Base-by-base conservation (phyloP, 2,888 invertebrate species). In the Pachycephus smyrnensis region DNA sequence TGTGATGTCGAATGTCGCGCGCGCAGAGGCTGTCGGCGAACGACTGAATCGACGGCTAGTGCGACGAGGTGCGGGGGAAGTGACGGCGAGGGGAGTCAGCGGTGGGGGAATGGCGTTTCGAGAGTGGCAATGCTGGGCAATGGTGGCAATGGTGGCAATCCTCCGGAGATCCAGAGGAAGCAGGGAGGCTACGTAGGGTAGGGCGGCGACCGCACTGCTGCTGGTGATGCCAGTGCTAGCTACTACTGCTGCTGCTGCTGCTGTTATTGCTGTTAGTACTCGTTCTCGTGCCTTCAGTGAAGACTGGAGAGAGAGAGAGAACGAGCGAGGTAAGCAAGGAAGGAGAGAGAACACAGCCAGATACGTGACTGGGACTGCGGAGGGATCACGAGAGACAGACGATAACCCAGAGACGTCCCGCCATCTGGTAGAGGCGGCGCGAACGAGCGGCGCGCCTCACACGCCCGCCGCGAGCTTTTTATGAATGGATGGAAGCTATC, bases 401-500 rank as follows among this genome's bases (percentile, higher is more conserved):
- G 84, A 86, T 84, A 85, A 80, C 80, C 74, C 82, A 82, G 83
- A 83, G 82, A 82, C 82, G 83, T 85, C 79, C 83, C 87, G 91
- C 90, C 91, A 90, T 90, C 91, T 91, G 88, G 87, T 86, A 90
- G 87, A 86, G 74, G 85, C 84, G 83, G 85, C 85, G 84, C 79
- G 69, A 79, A 75, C 79, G 75, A 74, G 36, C 73, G 73, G 77
- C 79, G 80, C 82, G 88, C 86, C 83, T 86, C 87, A 86, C 84
- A 86, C 86, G 87, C 78, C 32, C 55, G 76, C 73, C 71, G 76
- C 32, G 74, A 75, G 89, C 91, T 91, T 91, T 91, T 91, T 91
- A 91, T 91, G 91, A 91, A 91, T 91, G 91, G 90, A 90, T 90
- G 89, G 90, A 91, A 90, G 91, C 91, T 91, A 91, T 91, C 91